Evolutionary conservation across 2,888 invertebrate species (phyloP).

Genomic region (Slavum lentiscoides): DNA sequence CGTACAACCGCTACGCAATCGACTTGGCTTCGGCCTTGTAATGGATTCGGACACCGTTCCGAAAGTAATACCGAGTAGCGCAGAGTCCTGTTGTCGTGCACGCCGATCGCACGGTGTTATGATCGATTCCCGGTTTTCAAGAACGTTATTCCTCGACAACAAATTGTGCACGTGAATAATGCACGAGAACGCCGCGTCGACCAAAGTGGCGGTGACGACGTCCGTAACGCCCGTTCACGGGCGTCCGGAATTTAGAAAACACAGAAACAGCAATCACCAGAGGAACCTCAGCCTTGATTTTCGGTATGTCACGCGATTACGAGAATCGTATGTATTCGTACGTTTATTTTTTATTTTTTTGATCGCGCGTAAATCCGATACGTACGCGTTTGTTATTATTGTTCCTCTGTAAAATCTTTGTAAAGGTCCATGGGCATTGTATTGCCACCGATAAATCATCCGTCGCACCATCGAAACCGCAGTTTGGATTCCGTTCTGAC

Average conservation of each 20-base stretch:
- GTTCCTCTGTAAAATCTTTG: neutral
- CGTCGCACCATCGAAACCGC: conserved; percentile 83
- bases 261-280: conserved; percentile 73
- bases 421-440: conserved; percentile 70
- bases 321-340: neutral
- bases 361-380: neutral
- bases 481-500: conserved; percentile 88
- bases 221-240: conserved; percentile 66
- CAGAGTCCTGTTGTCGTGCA: neutral
- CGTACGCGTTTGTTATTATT: neutral
- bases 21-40: conserved; percentile 34
- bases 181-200: conserved; percentile 42
- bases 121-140: neutral
- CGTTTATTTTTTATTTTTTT: neutral
- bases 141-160: neutral
- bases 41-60: conserved; percentile 28
- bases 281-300: conserved; percentile 88
- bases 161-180: conserved; percentile 18
- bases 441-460: conserved; percentile 66
- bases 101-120: neutral
- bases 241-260: conserved; percentile 61
- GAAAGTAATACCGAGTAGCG: conserved; percentile 27
- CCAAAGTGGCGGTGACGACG: conserved; percentile 34
- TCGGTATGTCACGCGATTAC: conserved; percentile 64
- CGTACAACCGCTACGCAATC: neutral